Base-by-base conservation (phyloP, 2,113 vertebrate species). In the Dolichallabes microphthalmus region DNA sequence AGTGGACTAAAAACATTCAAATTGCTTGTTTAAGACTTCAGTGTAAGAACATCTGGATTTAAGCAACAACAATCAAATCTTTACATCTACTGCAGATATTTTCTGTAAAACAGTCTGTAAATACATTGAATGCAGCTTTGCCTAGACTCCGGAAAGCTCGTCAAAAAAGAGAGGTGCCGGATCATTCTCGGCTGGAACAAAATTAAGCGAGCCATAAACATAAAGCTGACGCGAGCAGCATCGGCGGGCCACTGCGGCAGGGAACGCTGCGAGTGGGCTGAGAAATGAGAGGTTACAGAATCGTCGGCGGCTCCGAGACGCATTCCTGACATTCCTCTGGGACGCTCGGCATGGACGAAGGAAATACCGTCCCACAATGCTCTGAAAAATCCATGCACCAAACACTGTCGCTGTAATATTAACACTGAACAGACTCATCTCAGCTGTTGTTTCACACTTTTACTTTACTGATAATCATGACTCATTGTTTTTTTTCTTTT, bases 251-350 rank as follows among this genome's bases (percentile, higher is more conserved):
- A 82, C 78, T 35, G 85, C 60, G 69, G 55, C 86, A 83, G 11
- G 39, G 22, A 57, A 84, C 82, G 76, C 82, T 78, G 85, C 3
- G 61, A 68, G 83, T 75, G 85, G 64, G 86, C 30, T 61, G 83
- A 90, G 86, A 88, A 93, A 88, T 66, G 83, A 90, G 88, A 92
- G 77, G 57, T 75, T 89, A 88, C 87, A 87, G 90, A 91, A 92
- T 91, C 90, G 90, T 90, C 86, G 71, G 84, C 89, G 90, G 89
- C 92, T 92, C 92, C 90, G 90, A 90, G 86, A 90, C 85, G 89
- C 91, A 95, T 94, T 94, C 94, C 93, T 71, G 63, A 30, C 91
- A 93, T 94, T 95, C 93, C 92, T 90, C 84, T 22, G 91, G 92
- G 93, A 93, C 90, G 83, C 88, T 90, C 87, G 53, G 85, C 89